A percentile compares a stretch with the other conserved stretches of the same genome.
Evolutionary conservation across 2,113 vertebrate species (phyloP).

Genomic region (Cyanoderma ruficeps): DNA sequence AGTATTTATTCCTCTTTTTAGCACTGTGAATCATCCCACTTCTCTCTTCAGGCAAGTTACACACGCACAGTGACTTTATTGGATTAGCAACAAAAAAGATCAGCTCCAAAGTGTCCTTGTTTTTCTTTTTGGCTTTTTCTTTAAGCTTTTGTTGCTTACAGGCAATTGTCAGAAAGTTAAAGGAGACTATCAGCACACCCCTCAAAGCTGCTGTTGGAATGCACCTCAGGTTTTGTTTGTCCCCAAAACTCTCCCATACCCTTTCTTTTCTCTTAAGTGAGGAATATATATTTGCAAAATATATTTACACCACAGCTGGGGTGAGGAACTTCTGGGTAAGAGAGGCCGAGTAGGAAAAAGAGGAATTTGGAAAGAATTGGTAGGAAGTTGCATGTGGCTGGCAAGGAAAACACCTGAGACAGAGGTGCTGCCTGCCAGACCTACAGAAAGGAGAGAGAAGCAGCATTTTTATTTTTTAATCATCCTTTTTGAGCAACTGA

Average conservation of each 20-base stretch:
- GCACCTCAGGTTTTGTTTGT: not conserved
- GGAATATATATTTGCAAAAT: not conserved
- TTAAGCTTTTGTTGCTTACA: not conserved
- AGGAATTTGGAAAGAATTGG: not conserved
- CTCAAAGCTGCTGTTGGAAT: not conserved
- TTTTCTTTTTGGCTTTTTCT: not conserved
- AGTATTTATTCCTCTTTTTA: slow-evolving; percentile 29
- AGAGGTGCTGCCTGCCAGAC: not conserved
- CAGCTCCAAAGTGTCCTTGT: not conserved
- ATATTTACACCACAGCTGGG: not conserved
- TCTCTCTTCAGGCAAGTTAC: slow-evolving; percentile 3
- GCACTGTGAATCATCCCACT: slow-evolving; percentile 5
- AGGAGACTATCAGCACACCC: not conserved
- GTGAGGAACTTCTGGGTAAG: not conserved
- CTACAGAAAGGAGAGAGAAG: not conserved
- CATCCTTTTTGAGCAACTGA: not conserved
- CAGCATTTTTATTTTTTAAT: not conserved
- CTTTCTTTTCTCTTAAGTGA: not conserved
- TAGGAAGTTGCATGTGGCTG: not conserved
- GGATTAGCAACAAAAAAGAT: not conserved
- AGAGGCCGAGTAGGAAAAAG: not conserved
- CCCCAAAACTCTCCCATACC: not conserved
- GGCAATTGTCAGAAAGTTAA: not conserved
- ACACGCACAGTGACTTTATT: not conserved
- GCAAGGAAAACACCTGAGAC: not conserved